These are phyloP conservation scores for Micrasema longulum DNA, from an alignment of 1,140 invertebrate genomes.

Conservation along the genomic window DNA sequence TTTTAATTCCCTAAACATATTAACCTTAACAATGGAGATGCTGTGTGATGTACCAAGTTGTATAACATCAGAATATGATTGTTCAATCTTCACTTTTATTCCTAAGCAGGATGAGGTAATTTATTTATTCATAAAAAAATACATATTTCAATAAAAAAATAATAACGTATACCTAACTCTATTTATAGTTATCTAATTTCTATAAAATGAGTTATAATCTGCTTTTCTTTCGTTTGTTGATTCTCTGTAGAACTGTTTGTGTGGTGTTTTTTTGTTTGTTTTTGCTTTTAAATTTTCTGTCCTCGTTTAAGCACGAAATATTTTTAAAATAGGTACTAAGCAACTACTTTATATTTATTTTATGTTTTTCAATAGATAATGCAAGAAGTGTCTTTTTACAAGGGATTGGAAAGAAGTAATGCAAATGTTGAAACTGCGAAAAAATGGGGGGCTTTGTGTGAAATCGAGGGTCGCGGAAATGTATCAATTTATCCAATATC, in stretches of 20 bases:
- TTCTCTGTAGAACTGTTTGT: too few relatives aligned
- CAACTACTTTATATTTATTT: neutral
- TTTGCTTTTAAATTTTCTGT: too few relatives aligned
- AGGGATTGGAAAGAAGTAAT: slow-evolving; percentile 1
- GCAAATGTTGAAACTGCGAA: slow-evolving; percentile 22
- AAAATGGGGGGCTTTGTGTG: slow-evolving; percentile 7
- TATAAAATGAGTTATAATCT: too few relatives aligned
- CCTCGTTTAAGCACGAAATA: too few relatives aligned
- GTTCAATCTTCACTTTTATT: slow-evolving; percentile 8
- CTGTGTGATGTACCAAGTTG: slow-evolving; percentile 1
- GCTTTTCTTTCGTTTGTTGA: too few relatives aligned
- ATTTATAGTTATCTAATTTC: too few relatives aligned
- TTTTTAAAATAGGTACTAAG: too few relatives aligned
- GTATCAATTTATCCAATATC: slow-evolving; percentile 3
- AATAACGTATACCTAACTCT: too few relatives aligned
- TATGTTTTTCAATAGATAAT: slow-evolving; percentile 9
- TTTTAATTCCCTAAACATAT: neutral
- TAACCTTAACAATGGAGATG: slow-evolving; percentile 5
- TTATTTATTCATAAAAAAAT: neutral
- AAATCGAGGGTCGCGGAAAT: slow-evolving; percentile 10
- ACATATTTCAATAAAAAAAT: too few relatives aligned
- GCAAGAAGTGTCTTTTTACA: slow-evolving; percentile 23
- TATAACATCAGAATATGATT: slow-evolving; percentile 11
- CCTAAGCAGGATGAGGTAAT: slow-evolving; percentile 21
- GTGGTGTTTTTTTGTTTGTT: too few relatives aligned